Percentiles rank a stretch among this genome's conserved stretches.
phyloP scores from a whole-genome alignment of 2,113 vertebrate genomes.

The Larimichthys polyactis region DNA sequence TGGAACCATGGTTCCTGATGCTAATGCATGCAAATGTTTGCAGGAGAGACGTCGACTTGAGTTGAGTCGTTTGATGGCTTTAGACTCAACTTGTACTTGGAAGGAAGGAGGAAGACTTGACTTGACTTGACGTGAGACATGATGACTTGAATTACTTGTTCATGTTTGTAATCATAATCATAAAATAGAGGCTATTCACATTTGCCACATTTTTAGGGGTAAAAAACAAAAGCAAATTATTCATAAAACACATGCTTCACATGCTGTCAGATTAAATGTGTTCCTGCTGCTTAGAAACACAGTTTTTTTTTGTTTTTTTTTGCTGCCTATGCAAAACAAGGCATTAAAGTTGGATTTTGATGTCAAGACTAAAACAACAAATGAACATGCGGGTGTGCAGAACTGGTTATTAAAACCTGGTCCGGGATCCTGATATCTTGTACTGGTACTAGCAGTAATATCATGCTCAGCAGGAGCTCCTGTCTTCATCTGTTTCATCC shows the following conservation, averaged over 20 bases:
- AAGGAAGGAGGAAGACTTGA: too few species aligned
- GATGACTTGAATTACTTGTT: too few species aligned
- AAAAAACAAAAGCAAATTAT: background rate
- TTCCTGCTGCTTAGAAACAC: background rate
- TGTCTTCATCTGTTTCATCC: constrained; percentile 28
- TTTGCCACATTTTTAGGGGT: background rate
- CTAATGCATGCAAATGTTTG: too few species aligned
- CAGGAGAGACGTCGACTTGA: too few species aligned
- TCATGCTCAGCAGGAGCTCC: background rate
- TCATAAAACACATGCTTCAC: background rate
- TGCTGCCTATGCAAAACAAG: background rate
- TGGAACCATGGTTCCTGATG: background rate
- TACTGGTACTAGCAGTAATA: background rate
- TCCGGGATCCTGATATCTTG: background rate
- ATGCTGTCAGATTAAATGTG: background rate
- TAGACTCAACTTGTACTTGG: too few species aligned
- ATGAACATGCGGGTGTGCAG: background rate
- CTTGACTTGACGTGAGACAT: too few species aligned
- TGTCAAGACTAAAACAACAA: background rate
- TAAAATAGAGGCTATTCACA: background rate
- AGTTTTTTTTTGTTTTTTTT: background rate
- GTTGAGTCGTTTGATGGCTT: too few species aligned
- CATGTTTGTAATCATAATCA: too few species aligned
- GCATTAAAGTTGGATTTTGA: constrained; percentile 3
- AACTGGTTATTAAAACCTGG: background rate